phyloP scores from a whole-genome alignment of 2,888 invertebrate genomes.

The Caenorhabditis parvicauda region DNA sequence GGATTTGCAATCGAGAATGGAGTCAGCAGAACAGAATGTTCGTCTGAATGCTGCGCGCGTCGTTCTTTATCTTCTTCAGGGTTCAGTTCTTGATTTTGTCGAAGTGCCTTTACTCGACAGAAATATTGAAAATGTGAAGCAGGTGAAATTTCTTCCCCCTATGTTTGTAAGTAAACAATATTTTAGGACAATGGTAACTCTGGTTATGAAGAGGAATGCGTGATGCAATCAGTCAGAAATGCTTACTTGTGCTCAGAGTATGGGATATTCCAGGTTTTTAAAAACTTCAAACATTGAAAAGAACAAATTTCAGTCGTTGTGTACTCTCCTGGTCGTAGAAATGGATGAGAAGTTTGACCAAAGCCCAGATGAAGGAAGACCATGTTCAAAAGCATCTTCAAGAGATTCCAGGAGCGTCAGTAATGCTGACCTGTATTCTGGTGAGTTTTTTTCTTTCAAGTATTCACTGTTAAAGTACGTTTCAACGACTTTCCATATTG shows the following conservation, averaged over 20 bases:
- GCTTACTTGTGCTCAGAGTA: constrained; percentile 26
- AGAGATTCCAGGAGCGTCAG: constrained; percentile 46
- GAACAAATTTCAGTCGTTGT: constrained; percentile 78
- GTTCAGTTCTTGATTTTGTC: constrained; percentile 48
- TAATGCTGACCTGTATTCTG: constrained; percentile 48
- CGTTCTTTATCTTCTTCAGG: constrained; percentile 88
- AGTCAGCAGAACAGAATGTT: constrained; percentile 78
- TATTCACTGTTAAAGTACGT: too few species aligned
- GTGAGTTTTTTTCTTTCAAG: too few species aligned
- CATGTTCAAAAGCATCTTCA: constrained; percentile 45
- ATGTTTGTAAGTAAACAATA: neutral
- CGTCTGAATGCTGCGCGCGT: constrained; percentile 87
- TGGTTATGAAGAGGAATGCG: constrained; percentile 37
- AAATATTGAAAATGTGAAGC: too few species aligned
- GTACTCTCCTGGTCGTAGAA: constrained; percentile 89
- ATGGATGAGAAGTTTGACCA: constrained; percentile 72
- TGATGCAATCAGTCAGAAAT: constrained; percentile 68
- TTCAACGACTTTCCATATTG: too few species aligned
- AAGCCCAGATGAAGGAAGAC: constrained; percentile 16
- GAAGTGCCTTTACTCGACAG: constrained; percentile 40
- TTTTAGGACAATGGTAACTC: constrained; percentile 27
- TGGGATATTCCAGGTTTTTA: constrained; percentile 37
- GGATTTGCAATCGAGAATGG: constrained; percentile 84
- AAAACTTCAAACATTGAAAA: too few species aligned
- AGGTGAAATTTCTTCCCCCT: too few species aligned